Evolutionary conservation across 2,888 invertebrate genomes (phyloP).

Genomic region (Tricholauxania praeusta): DNA sequence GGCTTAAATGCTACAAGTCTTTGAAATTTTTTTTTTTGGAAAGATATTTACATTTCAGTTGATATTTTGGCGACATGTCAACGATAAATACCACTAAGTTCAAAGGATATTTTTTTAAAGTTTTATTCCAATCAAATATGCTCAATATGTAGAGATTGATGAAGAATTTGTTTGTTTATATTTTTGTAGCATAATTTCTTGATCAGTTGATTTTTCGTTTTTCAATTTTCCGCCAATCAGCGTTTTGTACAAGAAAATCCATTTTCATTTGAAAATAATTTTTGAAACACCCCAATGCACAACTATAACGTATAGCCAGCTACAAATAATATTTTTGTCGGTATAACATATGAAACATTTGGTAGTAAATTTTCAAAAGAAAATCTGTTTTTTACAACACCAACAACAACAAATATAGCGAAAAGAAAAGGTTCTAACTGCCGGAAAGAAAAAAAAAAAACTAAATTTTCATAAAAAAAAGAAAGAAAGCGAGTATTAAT

Average conservation of each 20-base stretch:
- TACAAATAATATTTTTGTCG: slow-evolving; percentile 6
- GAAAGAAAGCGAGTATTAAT: slow-evolving; percentile 1
- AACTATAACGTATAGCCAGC: not conserved
- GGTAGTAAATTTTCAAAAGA: slow-evolving; percentile 54
- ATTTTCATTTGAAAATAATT: not conserved
- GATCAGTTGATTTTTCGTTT: no score
- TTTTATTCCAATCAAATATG: no score
- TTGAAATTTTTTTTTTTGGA: no score
- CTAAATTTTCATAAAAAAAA: not conserved
- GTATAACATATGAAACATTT: slow-evolving; percentile 34
- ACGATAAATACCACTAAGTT: no score
- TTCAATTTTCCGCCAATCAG: no score
- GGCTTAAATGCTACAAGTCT: not conserved
- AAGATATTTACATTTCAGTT: no score
- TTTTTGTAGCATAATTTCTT: no score
- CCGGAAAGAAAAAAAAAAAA: not conserved
- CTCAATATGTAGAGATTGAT: no score
- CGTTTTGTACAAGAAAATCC: not conserved
- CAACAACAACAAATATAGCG: not conserved
- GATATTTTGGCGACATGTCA: no score
- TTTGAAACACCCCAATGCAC: no score
- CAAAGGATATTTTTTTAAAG: no score
- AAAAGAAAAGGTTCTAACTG: not conserved
- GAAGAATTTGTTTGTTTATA: no score
- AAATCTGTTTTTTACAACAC: slow-evolving; percentile 40